phyloP scores from a whole-genome alignment of 2,797 vertebrate species.

The Chiropotes sagulatus region DNA sequence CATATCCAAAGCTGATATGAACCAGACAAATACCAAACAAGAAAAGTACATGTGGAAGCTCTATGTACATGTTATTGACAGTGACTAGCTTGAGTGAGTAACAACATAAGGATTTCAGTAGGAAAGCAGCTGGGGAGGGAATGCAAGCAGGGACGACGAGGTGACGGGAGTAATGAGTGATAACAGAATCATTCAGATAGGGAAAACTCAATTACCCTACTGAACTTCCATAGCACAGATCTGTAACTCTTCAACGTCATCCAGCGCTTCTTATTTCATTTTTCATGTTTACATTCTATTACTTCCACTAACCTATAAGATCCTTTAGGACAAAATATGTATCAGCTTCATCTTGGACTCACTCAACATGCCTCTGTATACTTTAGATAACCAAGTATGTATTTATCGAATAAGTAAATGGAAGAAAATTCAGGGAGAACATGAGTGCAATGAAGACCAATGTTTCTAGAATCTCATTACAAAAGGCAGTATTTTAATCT shows the following conservation, averaged over 20 bases:
- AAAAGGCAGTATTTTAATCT: not conserved
- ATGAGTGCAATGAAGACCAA: not conserved
- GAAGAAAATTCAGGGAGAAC: constrained; percentile 16
- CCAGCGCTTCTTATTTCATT: not conserved
- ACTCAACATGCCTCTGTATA: not conserved
- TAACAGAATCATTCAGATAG: not conserved
- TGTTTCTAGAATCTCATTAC: not conserved
- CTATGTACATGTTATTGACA: not conserved
- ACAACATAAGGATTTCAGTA: not conserved
- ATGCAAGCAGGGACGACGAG: not conserved
- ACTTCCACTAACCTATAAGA: not conserved
- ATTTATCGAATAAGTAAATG: not conserved
- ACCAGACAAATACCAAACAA: not conserved
- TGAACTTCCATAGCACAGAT: not conserved
- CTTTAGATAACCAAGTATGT: not conserved
- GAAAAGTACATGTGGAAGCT: not conserved
- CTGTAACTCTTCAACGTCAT: not conserved
- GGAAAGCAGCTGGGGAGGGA: not conserved
- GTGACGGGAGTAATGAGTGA: not conserved
- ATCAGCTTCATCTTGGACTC: not conserved
- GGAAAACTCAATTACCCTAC: not conserved
- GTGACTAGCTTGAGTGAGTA: not conserved
- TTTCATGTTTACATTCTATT: not conserved
- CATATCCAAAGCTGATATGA: not conserved
- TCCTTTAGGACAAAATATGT: not conserved